Percentiles rank a stretch among this genome's conserved stretches.
Evolutionary conservation across 2,888 invertebrate species (phyloP).

Genomic region (Elaeidobius kamerunicus): DNA sequence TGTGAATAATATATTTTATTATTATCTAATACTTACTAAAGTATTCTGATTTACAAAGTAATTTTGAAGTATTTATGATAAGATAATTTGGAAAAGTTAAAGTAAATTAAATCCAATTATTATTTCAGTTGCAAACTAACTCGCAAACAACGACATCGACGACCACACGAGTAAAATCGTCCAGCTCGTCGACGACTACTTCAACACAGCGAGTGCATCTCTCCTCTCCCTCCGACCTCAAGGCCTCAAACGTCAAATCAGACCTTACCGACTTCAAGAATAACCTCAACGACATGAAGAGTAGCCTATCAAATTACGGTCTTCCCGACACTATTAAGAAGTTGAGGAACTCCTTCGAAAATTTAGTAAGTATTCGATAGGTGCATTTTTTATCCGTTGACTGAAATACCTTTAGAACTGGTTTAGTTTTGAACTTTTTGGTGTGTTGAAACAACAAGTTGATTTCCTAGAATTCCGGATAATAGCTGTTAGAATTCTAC

Average conservation of each 20-base stretch:
- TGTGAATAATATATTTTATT: too few species aligned
- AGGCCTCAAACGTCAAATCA: constrained; percentile 78
- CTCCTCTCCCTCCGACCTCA: constrained; percentile 63
- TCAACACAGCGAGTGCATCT: constrained; percentile 42
- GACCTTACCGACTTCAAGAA: constrained; percentile 76
- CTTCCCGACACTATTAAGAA: constrained; percentile 35
- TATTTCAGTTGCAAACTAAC: constrained; percentile 51
- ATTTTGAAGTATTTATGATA: too few species aligned
- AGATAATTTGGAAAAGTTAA: neutral
- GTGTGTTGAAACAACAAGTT: too few species aligned
- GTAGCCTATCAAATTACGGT: constrained; percentile 44
- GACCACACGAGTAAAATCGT: constrained; percentile 54
- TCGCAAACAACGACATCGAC: constrained; percentile 56
- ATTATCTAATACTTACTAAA: too few species aligned
- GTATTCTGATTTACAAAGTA: too few species aligned
- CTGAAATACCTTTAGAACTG: too few species aligned
- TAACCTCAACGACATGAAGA: constrained; percentile 86
- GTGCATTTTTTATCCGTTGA: too few species aligned
- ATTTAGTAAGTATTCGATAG: constrained; percentile 57
- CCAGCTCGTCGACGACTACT: constrained; percentile 53
- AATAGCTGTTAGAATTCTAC: too few species aligned
- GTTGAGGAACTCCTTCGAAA: constrained; percentile 72
- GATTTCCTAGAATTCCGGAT: too few species aligned
- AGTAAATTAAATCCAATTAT: too few species aligned
- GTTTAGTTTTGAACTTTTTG: too few species aligned